These are phyloP conservation scores for Thomomys bottae DNA, from an alignment of 2,113 vertebrate genomes.

Conservation along the genomic window DNA sequence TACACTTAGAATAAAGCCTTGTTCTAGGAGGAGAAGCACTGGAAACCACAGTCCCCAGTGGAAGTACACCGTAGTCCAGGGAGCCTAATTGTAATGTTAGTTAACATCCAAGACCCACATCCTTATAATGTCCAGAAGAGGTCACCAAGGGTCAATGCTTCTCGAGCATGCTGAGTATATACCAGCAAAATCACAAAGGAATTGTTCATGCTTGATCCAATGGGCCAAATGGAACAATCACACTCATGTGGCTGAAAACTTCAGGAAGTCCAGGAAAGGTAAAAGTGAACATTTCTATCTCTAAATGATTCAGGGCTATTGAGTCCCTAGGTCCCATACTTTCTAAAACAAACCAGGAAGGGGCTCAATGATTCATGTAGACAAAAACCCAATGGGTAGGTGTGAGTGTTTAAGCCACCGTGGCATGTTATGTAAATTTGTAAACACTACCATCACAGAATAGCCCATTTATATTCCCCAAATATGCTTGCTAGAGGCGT, in stretches of 20 bases:
- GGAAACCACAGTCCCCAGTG: background rate
- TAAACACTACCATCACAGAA: constrained; percentile 37
- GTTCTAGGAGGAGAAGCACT: background rate
- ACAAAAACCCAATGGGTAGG: constrained; percentile 18
- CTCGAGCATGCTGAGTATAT: background rate
- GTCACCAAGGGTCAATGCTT: background rate
- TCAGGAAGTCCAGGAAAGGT: background rate
- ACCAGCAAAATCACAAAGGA: background rate
- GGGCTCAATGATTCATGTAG: constrained; percentile 9
- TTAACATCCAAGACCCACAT: background rate
- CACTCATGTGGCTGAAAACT: background rate
- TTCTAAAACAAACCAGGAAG: constrained; percentile 45
- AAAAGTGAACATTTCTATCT: background rate
- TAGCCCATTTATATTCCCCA: background rate
- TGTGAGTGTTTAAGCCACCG: background rate
- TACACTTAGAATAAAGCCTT: background rate
- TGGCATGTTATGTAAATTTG: background rate
- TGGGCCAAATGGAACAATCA: background rate
- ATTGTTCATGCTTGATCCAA: background rate
- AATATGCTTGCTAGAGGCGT: constrained; percentile 2
- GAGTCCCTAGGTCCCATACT: background rate
- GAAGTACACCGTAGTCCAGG: background rate
- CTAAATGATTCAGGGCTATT: background rate
- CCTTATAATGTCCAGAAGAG: background rate
- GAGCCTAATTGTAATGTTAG: background rate